Conservation (phyloP, 1,140 invertebrate genomes). For the Drosophila punjabiensis region DNA sequence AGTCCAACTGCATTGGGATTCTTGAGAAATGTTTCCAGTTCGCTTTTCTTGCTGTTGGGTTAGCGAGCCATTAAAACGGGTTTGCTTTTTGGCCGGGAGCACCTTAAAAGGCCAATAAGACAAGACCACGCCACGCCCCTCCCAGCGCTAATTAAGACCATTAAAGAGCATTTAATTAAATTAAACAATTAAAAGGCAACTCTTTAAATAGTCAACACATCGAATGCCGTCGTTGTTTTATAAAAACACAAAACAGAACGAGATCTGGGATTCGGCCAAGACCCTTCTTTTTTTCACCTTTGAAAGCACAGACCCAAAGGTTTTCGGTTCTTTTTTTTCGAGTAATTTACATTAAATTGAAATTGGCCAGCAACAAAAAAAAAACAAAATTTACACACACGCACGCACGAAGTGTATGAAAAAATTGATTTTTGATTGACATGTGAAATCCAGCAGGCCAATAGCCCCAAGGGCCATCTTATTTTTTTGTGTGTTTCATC, state of each 20-base stretch:
- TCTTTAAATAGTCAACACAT: constrained; percentile 44
- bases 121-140: constrained; percentile 37
- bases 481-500: neutral
- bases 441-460: constrained; percentile 78
- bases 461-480: constrained; percentile 56
- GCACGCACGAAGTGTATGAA: constrained; percentile 22
- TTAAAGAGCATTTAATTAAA: constrained; percentile 82
- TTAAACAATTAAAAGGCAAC: constrained; percentile 78
- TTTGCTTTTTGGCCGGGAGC: constrained; percentile 50
- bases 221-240: constrained; percentile 4
- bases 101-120: constrained; percentile 69
- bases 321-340: constrained; percentile 1
- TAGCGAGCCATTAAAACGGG: constrained; percentile 52
- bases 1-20: constrained; percentile 60
- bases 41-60: neutral
- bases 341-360: constrained; percentile 50
- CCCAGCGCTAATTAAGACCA: constrained; percentile 70
- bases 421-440: constrained; percentile 78
- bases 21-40: constrained; percentile 60
- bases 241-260: constrained; percentile 7
- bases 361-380: constrained; percentile 45
- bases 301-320: neutral
- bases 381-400: constrained; percentile 45
- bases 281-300: neutral
- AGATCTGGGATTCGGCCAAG: neutral